Evolutionary conservation across 2,888 invertebrate genomes (phyloP), one percentile per base, ranked within the genome.

Genomic region (Pachydiplax longipennis): DNA sequence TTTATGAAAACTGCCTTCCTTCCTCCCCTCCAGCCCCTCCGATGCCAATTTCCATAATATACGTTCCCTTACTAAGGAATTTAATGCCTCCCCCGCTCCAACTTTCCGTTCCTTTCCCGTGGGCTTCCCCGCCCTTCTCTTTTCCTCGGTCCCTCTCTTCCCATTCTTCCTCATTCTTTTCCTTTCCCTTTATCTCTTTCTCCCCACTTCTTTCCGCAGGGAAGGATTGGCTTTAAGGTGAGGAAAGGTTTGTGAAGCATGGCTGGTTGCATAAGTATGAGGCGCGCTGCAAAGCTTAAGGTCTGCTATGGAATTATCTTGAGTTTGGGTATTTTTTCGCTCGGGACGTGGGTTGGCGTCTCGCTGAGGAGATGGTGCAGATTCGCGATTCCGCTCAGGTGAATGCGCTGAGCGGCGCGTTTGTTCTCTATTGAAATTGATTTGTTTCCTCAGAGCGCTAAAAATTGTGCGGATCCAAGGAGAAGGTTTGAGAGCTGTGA

Each of bases 31-130:
- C 61, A 3, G 8, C 22, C 18, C 12, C 83, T 53, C 18, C n/a
- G 31, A 18, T 61, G 58, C 61, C 87, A 61, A 87, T 87, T 87
- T 87, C 87, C 87, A 87, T 87, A 87, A 87, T 87, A 87, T 87
- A 87, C 61, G 61, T 53, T 48, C 58, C 22, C 37, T 87, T 37
- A 61, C 61, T 61, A 31, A 61, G 37, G 87, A 87, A 87, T 87
- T 87, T 87, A 87, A 87, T 61, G 87, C 87, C 61, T 6, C 35
- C 22, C 44, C 40, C 15, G 1, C 6, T 10, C 53, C 58, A 13
- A 0, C 18, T 61, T 10, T 58, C 58, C 18, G 8, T 13, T 18
- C 53, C 61, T 8, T 44, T 82, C 48, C 22, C n/a, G 8, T n/a
- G 22, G n/a, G 12, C 5, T 12, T 53, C 44, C 25, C 44, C 25